Base-by-base conservation (phyloP, 23 tunicate species). In the Botrylloides violaceus region DNA sequence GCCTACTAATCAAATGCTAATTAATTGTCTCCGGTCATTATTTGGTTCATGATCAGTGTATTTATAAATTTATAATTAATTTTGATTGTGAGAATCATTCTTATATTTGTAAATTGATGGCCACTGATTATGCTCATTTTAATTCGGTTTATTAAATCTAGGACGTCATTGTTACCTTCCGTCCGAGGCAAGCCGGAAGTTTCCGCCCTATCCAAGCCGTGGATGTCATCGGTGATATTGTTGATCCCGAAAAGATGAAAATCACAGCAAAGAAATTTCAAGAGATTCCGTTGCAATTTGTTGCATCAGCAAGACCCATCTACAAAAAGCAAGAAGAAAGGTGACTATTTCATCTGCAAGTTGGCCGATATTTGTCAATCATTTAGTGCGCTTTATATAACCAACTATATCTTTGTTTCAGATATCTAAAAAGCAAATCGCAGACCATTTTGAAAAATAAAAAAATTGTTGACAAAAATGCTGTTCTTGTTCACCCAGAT, bases 111-210 rank as follows among this genome's bases (percentile, higher is more conserved):
- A 22, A 20, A 15, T 22, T 0, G n/a, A 49, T 49, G n/a, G n/a
- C n/a, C 1, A n/a, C 58, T 21, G 58, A 53, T 49, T 22, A 19
- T 12, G 1, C 15, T 28, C 22, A 23, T 53, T 20, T 9, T 49
- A 22, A 20, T 18, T 66, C 20, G 56, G n/a, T 1, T 18, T 29
- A 19, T 47, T 73, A 7, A 29, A 15, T 79, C 21, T 77, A 87
- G 97, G 97, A 90, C 34, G 62, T 90, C 47, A 49, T 72, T 33
- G 61, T 90, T 2, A 77, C 86, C 2, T 90, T 90, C 36, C 97
- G 83, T 66, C 97, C 97, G 18, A 78, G 83, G 38, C 97, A 90
- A 66, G 85, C 97, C 1, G 97, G 97, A 3, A 74, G 60, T 1
- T 90, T 90, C 36, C 76, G 79, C 18, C 77, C 77, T 28, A 31